Evolutionary conservation across 1,140 invertebrate species (phyloP), one percentile per base, ranked within the genome.

Genomic region (Papilio polytes): DNA sequence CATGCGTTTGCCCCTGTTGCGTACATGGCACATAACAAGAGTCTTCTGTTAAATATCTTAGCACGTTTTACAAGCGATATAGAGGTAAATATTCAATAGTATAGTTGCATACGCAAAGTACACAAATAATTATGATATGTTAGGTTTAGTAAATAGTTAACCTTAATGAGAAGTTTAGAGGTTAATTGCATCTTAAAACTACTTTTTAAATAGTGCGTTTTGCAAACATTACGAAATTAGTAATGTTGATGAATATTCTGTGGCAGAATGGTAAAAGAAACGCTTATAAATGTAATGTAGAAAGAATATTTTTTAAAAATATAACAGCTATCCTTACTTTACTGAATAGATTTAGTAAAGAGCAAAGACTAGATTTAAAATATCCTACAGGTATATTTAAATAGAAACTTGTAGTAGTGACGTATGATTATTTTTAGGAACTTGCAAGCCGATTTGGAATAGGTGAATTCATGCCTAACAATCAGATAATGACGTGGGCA

Each of bases 1-100:
- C 95, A 97, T 78, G 97, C 96, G 0, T 89, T 98, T 80, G 97
- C 96, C 1, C 97, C 97, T 20, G 96, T 97, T 1, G 96, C 96
- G 6, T 97, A 95, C 80, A 95, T 97, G 80, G 94, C 92, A 18
- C 87, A 97, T 80, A 95, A 96, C 81, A 91, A 95, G 79, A 96
- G 95, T 22, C 74, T 94, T 22, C 80, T 89, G 18, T 88, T 92
- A 46, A 84, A 74, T 12, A 46, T 76, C 1, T 59, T 96, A 20
- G 84, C 95, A 22, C 91, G 92, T 13, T 89, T 84, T 78, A 84
- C 91, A 1, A 89, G 86, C 66, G 83, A 90, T 66, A 73, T 95
- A 77, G 86, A 90, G 83, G 95, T 95, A 89, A 88, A 83, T 90
- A 80, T 31, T 48, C 48, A 15, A 36, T 80, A 59, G 70, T 51